A percentile compares a stretch with the other conserved stretches of the same genome.
Evolutionary conservation across 53 echinoderm and acorn worm species (phyloP).

Genomic region (Temnopleurus reevesii): DNA sequence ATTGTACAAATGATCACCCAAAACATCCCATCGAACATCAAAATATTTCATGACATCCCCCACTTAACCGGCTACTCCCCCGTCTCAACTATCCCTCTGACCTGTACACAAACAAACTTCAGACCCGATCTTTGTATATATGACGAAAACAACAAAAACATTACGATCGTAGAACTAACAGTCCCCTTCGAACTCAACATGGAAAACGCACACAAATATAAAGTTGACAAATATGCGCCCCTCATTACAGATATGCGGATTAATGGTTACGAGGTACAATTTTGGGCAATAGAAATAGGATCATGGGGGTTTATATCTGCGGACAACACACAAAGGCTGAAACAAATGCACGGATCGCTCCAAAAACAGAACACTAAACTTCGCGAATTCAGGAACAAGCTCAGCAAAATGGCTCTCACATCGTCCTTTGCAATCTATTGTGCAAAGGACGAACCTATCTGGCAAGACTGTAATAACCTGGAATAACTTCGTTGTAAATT

Average conservation of each 20-base stretch:
- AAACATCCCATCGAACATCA: neutral
- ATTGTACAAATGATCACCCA: neutral
- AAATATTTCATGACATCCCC: neutral
- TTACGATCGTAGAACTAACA: neutral
- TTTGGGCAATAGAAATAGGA: neutral
- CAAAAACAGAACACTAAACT: neutral
- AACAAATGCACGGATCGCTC: neutral
- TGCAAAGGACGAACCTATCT: neutral
- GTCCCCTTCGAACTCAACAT: neutral
- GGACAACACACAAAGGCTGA: neutral
- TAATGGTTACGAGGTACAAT: neutral
- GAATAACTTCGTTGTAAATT: neutral
- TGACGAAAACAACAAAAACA: neutral
- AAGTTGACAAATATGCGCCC: neutral
- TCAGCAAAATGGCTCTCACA: neutral
- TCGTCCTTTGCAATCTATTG: slow-evolving; percentile 8
- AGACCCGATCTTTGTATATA: neutral
- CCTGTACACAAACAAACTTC: neutral
- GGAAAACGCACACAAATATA: neutral
- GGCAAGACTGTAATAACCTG: neutral
- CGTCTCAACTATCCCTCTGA: neutral
- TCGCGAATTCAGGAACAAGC: neutral
- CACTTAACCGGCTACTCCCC: neutral
- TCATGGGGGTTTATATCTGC: neutral
- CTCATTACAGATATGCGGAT: neutral